Conservation (phyloP, 2,888 invertebrate genomes). For the Stenodera caucasica region DNA sequence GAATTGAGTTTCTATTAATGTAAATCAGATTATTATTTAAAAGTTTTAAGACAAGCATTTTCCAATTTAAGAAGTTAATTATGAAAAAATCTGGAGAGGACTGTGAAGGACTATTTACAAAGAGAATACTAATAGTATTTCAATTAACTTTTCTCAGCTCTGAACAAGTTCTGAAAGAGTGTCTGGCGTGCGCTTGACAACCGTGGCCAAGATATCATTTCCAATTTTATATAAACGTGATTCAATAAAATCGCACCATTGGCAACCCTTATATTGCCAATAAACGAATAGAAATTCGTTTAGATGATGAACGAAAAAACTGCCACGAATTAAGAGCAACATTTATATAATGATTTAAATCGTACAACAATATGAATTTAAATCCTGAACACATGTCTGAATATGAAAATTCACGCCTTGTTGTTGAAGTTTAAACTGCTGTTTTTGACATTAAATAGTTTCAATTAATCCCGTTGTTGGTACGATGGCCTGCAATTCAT, state of each 20-base stretch:
- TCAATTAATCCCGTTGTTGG: constrained; percentile 38
- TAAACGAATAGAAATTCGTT: not conserved
- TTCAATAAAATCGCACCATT: constrained; percentile 55
- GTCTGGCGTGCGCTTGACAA: constrained; percentile 50
- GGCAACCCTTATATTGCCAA: constrained; percentile 49
- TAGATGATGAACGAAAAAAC: too few relatives aligned
- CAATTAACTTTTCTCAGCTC: constrained; percentile 51
- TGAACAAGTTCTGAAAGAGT: constrained; percentile 51
- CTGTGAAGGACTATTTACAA: constrained; percentile 45
- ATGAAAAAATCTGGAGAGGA: constrained; percentile 47
- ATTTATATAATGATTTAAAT: not conserved
- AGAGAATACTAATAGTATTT: constrained; percentile 53
- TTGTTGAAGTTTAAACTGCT: constrained; percentile 42
- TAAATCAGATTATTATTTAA: constrained; percentile 30
- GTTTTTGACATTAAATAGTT: constrained; percentile 48
- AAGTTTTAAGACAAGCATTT: constrained; percentile 34
- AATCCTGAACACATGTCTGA: constrained; percentile 15
- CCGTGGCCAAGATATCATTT: constrained; percentile 53
- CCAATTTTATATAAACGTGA: constrained; percentile 53
- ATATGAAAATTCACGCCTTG: constrained; percentile 18
- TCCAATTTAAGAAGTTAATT: constrained; percentile 51
- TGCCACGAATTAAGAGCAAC: too few relatives aligned
- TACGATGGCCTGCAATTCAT: not conserved
- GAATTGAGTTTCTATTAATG: too few relatives aligned
- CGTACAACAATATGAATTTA: constrained; percentile 7